Base-by-base conservation (phyloP, 2,888 invertebrate species). In the Eudemis profundana region DNA sequence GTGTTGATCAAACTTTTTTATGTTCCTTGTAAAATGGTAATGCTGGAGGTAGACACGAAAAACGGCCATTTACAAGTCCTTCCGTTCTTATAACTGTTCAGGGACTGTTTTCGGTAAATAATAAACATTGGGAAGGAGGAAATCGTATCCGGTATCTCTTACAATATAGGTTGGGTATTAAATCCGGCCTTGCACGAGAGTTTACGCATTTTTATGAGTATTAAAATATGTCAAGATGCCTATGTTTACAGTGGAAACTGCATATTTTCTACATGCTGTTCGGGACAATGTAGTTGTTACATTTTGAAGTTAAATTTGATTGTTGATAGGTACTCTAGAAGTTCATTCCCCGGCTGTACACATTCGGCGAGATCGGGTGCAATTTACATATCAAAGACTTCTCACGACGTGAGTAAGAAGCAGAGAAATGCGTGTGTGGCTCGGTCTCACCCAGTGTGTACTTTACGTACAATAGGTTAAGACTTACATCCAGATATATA, bases 21-120 rank as follows among this genome's bases (percentile, higher is more conserved):
- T 51, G 64, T 23, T 33, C 40, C 57, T 64, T 64, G 57, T 64
- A 59, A 64, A 64, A 64, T 51, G 64, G 64, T 59, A 64, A 64
- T 64, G 64, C 23, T 27, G 29, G 14, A 44, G 21, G 15, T 36
- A 40, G 50, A 59, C 64, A 64, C 64, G 64, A 51, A 44, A 59
- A 59, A 50, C 33, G 44, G 57, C 23, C 27, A 59, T 64, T 64
- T 64, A 64, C 64, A 59, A 50, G 49, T 50, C 40, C 23, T 63
- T 40, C 19, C 29, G 29, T 36, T n/a, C 17, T 46, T 62, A 50
- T 27, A 64, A 59, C 63, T 50, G 57, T 40, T 56, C 21, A 14
- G 64, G 61, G 64, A 51, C 44, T 15, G 44, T 33, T 57, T 56
- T 46, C 44, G 44, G 50, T 64, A 59, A 57, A 44, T 44, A 63